Conservation (phyloP, 2,888 invertebrate genomes). For the Ecdyonurus torrentis region DNA sequence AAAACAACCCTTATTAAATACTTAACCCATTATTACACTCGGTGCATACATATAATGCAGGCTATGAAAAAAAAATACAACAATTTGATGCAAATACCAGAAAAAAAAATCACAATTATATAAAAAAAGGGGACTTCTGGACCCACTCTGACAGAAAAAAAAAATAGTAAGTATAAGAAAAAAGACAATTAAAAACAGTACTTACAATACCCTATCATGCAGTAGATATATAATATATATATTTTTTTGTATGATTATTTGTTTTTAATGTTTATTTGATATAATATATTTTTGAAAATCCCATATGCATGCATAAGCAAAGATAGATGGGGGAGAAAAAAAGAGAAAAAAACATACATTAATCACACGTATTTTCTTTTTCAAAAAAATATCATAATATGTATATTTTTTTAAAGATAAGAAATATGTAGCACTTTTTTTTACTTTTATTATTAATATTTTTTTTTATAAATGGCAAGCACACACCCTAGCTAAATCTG, state of each 20-base stretch:
- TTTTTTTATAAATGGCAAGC: too few relatives aligned
- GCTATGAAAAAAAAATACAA: not conserved
- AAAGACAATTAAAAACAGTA: constrained; percentile 10
- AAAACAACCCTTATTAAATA: too few relatives aligned
- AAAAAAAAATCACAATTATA: not conserved
- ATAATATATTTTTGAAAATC: not conserved
- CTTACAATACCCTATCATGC: constrained; percentile 17
- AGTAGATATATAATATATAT: constrained; percentile 4
- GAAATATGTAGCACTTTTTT: not conserved
- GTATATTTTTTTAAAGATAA: not conserved
- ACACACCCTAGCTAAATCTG: too few relatives aligned
- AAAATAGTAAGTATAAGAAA: not conserved
- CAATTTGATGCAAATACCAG: not conserved
- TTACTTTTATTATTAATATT: not conserved
- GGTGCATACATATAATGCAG: not conserved
- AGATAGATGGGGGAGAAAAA: constrained; percentile 8
- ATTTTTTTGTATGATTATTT: not conserved
- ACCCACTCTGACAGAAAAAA: constrained; percentile 10
- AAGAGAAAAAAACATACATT: not conserved
- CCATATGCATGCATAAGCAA: constrained; percentile 15
- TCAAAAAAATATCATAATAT: not conserved
- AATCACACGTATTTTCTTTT: not conserved
- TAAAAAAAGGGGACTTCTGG: constrained; percentile 13
- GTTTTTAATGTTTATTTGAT: not conserved
- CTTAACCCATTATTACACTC: not conserved